Evolutionary conservation across 2,888 invertebrate species (phyloP).

Genomic region (Hydrotaea cyrtoneurina): DNA sequence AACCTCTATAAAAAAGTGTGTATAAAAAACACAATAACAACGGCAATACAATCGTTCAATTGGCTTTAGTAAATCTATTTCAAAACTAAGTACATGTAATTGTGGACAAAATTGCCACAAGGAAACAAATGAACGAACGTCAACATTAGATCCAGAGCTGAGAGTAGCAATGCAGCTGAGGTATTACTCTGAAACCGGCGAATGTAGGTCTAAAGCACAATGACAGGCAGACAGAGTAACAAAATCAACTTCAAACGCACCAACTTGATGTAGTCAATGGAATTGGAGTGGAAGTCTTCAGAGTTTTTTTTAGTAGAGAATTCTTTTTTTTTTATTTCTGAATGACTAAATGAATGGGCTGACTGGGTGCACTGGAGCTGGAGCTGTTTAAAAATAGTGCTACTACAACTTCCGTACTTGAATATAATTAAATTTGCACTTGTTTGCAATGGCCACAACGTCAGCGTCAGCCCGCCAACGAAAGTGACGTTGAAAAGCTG

Average conservation of each 20-base stretch:
- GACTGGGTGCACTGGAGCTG: neutral
- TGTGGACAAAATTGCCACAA: conserved; percentile 45
- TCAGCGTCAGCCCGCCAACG: too few relatives aligned
- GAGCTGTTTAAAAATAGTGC: neutral
- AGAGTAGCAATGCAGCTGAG: too few relatives aligned
- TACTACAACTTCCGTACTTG: conserved; percentile 64
- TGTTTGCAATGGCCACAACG: conserved; percentile 35
- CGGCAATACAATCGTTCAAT: conserved; percentile 5
- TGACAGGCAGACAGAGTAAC: conserved; percentile 16
- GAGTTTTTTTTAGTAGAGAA: neutral
- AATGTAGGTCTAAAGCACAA: neutral
- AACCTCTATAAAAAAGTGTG: conserved; percentile 15
- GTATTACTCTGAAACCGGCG: neutral
- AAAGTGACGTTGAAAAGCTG: neutral
- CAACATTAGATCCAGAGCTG: neutral
- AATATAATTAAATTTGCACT: conserved; percentile 68
- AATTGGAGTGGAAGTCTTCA: neutral
- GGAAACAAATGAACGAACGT: conserved; percentile 46
- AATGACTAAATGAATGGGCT: neutral
- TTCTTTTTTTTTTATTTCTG: neutral
- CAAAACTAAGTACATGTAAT: conserved; percentile 3
- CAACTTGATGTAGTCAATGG: neutral
- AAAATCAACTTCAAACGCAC: neutral
- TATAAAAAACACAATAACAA: conserved; percentile 8
- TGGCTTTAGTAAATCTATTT: neutral